These are phyloP conservation scores for Drosophila oshimai DNA, from an alignment of 1,140 invertebrate species.

Conservation along the genomic window DNA sequence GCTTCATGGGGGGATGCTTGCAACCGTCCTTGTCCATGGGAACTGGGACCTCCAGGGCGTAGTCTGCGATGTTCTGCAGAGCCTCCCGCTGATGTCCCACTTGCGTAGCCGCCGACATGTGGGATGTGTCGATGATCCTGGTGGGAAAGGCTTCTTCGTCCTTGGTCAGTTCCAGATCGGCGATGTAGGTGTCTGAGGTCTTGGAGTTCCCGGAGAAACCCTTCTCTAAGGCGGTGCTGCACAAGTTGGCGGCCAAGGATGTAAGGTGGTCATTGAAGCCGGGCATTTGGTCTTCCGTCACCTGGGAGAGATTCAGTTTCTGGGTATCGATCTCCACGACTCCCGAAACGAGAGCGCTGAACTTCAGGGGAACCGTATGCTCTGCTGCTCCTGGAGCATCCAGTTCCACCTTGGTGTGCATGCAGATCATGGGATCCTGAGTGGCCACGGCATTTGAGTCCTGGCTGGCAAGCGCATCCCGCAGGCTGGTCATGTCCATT, in stretches of 20 bases:
- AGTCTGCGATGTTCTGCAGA: background rate
- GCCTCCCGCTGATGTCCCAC: background rate
- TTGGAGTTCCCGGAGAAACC: slow-evolving; percentile 26
- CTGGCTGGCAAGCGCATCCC: slow-evolving; percentile 26
- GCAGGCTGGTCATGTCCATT: slow-evolving; percentile 73
- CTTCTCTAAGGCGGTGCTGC: slow-evolving; percentile 60
- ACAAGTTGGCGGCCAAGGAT: slow-evolving; percentile 65
- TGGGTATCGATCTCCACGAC: slow-evolving; percentile 57
- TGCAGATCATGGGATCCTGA: slow-evolving; percentile 29
- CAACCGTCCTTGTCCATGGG: slow-evolving; percentile 46
- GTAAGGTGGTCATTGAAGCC: slow-evolving; percentile 63
- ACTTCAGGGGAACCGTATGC: slow-evolving; percentile 39
- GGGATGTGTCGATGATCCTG: background rate
- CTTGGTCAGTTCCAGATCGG: background rate
- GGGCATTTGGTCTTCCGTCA: slow-evolving; percentile 34
- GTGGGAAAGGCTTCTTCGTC: background rate
- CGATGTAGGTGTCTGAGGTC: background rate
- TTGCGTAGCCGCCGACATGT: background rate
- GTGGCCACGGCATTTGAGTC: background rate
- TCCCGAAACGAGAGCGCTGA: slow-evolving; percentile 64
- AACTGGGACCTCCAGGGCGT: background rate
- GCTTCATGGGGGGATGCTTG: slow-evolving; percentile 53
- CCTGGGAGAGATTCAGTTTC: slow-evolving; percentile 22
- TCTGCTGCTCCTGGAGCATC: background rate
- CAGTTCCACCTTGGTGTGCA: slow-evolving; percentile 56